These are phyloP conservation scores for Propithecus perrieri DNA, from an alignment of 2,797 vertebrate genomes.

Conservation along the genomic window DNA sequence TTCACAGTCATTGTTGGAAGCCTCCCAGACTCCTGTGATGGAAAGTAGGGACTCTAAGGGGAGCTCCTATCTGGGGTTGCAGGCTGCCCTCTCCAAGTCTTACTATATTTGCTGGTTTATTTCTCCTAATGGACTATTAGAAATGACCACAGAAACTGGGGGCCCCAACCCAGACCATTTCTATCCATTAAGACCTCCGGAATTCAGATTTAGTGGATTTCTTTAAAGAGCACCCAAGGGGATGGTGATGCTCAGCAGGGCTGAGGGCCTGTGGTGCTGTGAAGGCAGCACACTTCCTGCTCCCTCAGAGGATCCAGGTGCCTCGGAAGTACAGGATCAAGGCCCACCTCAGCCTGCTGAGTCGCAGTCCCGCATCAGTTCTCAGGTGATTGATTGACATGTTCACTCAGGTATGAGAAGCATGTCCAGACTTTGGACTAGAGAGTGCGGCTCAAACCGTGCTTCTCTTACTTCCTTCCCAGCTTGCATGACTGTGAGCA, in stretches of 20 bases:
- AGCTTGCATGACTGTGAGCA: not conserved
- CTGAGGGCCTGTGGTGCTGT: not conserved
- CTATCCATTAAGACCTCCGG: not conserved
- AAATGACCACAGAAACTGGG: not conserved
- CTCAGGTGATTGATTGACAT: fast-evolving
- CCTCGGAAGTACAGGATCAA: not conserved
- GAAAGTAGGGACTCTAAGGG: not conserved
- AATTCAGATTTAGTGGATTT: not conserved
- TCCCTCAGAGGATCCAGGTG: not conserved
- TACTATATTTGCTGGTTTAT: not conserved
- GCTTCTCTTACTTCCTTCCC: not conserved
- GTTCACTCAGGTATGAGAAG: not conserved
- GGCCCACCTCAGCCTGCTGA: not conserved
- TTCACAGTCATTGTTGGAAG: not conserved
- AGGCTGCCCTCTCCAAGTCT: not conserved
- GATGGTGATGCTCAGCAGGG: not conserved
- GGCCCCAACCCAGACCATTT: not conserved
- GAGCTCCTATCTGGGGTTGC: not conserved
- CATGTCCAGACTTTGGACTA: not conserved
- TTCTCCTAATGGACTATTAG: not conserved
- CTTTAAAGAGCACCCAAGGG: not conserved
- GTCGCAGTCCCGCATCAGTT: too few species aligned
- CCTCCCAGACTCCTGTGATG: not conserved
- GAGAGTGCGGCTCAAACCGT: not conserved
- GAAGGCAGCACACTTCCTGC: not conserved